Evolutionary conservation across 2,888 invertebrate species (phyloP).

Genomic region (Epistrophe eligans): DNA sequence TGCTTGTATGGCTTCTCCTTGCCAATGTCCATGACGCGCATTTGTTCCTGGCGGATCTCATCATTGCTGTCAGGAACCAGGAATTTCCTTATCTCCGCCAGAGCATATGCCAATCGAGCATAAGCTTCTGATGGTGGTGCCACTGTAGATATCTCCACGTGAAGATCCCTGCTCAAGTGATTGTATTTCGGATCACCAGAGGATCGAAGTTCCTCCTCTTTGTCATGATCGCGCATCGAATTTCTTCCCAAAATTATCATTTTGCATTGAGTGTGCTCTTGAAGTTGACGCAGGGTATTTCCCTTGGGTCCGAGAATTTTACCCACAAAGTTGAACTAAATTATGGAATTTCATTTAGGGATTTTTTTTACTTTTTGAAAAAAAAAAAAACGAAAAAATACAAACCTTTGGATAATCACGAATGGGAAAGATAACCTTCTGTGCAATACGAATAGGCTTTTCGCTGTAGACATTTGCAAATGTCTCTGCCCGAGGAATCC

Average conservation of each 20-base stretch:
- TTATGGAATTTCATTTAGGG: slow-evolving; percentile 74
- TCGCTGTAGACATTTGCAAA: slow-evolving; percentile 83
- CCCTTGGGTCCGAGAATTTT: slow-evolving; percentile 97
- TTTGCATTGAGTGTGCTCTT: slow-evolving; percentile 97
- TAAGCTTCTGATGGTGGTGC: slow-evolving; percentile 96
- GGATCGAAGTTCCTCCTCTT: slow-evolving; percentile 95
- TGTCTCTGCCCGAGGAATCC: slow-evolving; percentile 84
- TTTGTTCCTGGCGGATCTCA: slow-evolving; percentile 82
- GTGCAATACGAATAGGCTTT: slow-evolving; percentile 82
- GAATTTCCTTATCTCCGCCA: slow-evolving; percentile 92
- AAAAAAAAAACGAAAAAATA: not conserved
- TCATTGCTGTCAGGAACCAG: slow-evolving; percentile 88
- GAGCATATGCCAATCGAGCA: slow-evolving; percentile 91
- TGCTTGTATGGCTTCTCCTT: slow-evolving; percentile 82
- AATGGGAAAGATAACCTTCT: slow-evolving; percentile 82
- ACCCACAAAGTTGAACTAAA: slow-evolving; percentile 97
- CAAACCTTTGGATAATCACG: slow-evolving; percentile 81
- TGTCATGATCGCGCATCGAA: slow-evolving; percentile 96
- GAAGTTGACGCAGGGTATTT: slow-evolving; percentile 94
- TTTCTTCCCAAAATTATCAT: slow-evolving; percentile 97
- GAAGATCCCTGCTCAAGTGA: slow-evolving; percentile 95
- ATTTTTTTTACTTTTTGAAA: no score
- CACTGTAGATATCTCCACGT: slow-evolving; percentile 95
- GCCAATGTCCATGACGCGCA: slow-evolving; percentile 82
- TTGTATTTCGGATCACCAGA: slow-evolving; percentile 96